A percentile compares a stretch with the other conserved stretches of the same genome.
Conservation (phyloP, 2,113 vertebrate genomes). For the Alethe castanea region DNA sequence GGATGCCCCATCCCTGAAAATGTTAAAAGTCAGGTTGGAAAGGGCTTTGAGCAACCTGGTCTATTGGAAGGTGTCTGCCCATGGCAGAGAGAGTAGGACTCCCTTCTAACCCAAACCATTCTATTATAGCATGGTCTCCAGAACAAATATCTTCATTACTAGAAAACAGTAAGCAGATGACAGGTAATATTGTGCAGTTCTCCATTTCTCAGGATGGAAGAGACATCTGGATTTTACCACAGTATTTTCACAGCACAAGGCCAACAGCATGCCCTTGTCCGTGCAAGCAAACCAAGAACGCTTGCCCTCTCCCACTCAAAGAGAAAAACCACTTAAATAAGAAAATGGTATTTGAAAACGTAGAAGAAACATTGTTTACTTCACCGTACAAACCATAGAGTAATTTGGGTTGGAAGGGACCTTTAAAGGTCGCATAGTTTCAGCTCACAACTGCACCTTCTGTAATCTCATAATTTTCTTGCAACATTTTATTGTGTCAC, state of each 20-base stretch:
- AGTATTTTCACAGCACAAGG: neutral
- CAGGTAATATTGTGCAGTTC: neutral
- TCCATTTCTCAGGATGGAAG: neutral
- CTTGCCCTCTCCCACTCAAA: neutral
- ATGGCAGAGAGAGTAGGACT: neutral
- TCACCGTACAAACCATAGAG: neutral
- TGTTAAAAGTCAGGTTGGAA: neutral
- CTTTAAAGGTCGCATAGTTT: neutral
- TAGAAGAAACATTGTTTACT: neutral
- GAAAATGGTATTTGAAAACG: neutral
- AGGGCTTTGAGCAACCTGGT: neutral
- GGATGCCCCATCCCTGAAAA: neutral
- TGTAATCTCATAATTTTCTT: neutral
- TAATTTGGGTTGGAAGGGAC: neutral
- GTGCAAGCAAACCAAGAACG: neutral
- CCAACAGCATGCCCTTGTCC: neutral
- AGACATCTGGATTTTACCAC: neutral
- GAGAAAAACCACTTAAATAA: neutral
- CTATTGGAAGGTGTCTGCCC: neutral
- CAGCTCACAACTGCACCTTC: neutral
- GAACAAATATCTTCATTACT: neutral
- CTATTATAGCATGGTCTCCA: neutral
- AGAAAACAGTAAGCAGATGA: neutral
- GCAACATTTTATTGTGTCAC: neutral
- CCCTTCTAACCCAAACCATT: neutral